Base-by-base conservation (phyloP, 2,797 vertebrate species). In the Syndactyla subalaris region DNA sequence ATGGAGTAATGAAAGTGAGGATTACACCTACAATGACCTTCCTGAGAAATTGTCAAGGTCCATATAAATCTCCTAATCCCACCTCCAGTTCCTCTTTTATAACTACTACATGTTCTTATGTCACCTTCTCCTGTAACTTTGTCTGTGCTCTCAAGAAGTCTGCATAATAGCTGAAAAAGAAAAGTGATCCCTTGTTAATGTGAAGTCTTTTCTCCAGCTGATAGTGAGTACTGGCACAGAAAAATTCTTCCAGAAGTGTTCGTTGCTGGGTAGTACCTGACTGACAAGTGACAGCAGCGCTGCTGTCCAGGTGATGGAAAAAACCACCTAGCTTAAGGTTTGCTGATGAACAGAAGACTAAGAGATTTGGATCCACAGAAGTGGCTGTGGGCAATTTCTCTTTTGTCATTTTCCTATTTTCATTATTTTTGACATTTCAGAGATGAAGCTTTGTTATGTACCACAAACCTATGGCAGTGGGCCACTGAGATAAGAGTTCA, bases 371-470 rank as follows among this genome's bases (percentile, higher is more conserved):
- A 95, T 54, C 34, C 45, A 78, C 67, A 46, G 58, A 85, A 92
- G 65, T 30, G 61, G 36, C 87, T 92, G 67, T 88, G 68, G 74
- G 63, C 34, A 94, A 95, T 96, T 97, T 96, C 32, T 84, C 52
- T 95, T 93, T 85, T 74, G 58, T 74, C 89, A 46, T 96, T 94
- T 95, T 85, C 62, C 45, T 83, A 95, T 93, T 96, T 93, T 92
- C 63, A 90, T 96, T 95, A 95, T 87, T 96, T 97, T 94, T 96
- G 82, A 97, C 96, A 96, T 95, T 95, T 94, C 85, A 76, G 93
- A 92, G 80, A 87, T 48, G 66, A 57, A 93, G 92, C 86, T 95
- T 97, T 96, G 57, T 93, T 96, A 95, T 84, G 92, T 92, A 24
- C 38, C 75, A 79, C 61, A 94, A 92, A 81, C 63, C 57, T 93